Evolutionary conservation across 1,140 invertebrate genomes (phyloP).

Genomic region (Drosophila kepulauana): DNA sequence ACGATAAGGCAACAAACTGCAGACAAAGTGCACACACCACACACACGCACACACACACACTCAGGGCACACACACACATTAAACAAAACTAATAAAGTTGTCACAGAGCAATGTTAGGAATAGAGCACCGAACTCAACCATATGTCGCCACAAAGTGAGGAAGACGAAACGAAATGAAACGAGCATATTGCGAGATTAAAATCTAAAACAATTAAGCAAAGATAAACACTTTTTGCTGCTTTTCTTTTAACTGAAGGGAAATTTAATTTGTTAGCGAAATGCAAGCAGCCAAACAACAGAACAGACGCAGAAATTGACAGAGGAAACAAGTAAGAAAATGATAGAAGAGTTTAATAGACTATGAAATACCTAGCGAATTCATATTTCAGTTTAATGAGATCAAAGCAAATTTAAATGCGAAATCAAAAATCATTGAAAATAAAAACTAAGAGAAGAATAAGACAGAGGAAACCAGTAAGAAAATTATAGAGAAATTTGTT

Average conservation of each 20-base stretch:
- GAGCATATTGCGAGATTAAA: slow-evolving; percentile 74
- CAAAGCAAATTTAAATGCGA: no score
- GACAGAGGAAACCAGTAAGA: slow-evolving; percentile 13
- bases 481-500: not conserved
- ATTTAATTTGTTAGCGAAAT: slow-evolving; percentile 30
- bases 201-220: slow-evolving; percentile 77
- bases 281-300: slow-evolving; percentile 2
- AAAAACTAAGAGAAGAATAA: no score
- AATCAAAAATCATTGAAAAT: not conserved
- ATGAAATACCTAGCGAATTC: not conserved
- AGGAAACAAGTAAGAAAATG: not conserved
- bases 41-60: slow-evolving; percentile 31
- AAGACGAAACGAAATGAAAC: slow-evolving; percentile 10
- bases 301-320: slow-evolving; percentile 14
- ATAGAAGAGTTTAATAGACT: not conserved
- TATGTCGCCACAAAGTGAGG: slow-evolving; percentile 41
- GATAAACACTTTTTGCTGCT: slow-evolving; percentile 54
- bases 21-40: slow-evolving; percentile 47
- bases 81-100: slow-evolving; percentile 74
- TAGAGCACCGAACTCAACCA: slow-evolving; percentile 45
- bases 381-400: no score
- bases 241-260: slow-evolving; percentile 22
- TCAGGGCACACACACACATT: slow-evolving; percentile 10
- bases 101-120: slow-evolving; percentile 57
- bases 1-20: slow-evolving; percentile 64